Conservation (phyloP, 2,113 vertebrate species). For the Catharus bicknelli region DNA sequence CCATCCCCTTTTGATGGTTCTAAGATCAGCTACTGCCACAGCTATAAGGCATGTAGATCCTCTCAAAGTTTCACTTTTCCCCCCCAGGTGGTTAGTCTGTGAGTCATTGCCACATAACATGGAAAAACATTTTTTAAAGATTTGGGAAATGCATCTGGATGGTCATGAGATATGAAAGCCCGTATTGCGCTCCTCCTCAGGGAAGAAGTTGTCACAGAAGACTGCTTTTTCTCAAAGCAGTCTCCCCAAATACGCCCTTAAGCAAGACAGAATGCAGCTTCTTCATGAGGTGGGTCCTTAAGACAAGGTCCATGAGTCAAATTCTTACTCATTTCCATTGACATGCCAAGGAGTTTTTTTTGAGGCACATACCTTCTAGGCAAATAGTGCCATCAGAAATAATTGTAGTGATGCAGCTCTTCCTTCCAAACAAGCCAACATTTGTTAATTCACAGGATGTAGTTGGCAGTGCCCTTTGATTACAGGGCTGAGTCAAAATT, state of each 20-base stretch:
- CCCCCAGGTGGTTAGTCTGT: fast-evolving
- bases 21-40: not conserved
- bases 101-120: not conserved
- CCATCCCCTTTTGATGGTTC: not conserved
- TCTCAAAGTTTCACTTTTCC: not conserved
- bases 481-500: constrained; percentile 6
- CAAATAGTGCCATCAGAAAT: not conserved
- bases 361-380: not conserved
- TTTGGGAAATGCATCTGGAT: not conserved
- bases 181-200: not conserved
- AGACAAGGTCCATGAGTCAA: not conserved
- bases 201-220: not conserved
- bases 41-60: not conserved
- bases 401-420: not conserved
- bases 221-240: not conserved
- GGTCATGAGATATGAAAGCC: not conserved
- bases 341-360: not conserved
- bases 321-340: not conserved
- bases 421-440: not conserved
- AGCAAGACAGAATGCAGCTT: not conserved
- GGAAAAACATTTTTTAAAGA: not conserved
- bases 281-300: not conserved
- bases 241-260: not conserved
- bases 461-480: not conserved
- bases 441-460: not conserved